Percentiles rank a stretch among this genome's conserved stretches.
Evolutionary conservation across 2,797 vertebrate genomes (phyloP).

Genomic region (Vespertilio murinus): DNA sequence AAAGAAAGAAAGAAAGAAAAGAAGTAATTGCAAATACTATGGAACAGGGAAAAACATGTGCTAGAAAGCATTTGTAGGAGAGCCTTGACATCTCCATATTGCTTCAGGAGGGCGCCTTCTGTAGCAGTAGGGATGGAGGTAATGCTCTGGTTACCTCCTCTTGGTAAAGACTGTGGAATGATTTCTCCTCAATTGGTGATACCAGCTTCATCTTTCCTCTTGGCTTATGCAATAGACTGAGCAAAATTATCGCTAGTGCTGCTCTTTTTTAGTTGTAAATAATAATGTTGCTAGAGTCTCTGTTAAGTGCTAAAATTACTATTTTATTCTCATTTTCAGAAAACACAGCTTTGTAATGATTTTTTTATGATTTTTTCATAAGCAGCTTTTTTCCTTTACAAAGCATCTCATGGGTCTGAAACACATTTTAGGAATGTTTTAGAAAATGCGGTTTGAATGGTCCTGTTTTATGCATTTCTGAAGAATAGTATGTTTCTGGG

Average conservation of each 20-base stretch:
- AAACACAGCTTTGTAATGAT: constrained; percentile 27
- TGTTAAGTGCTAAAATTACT: background rate
- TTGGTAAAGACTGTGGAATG: background rate
- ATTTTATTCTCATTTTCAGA: constrained; percentile 36
- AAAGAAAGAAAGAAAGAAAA: background rate
- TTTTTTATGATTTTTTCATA: background rate
- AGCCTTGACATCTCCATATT: background rate
- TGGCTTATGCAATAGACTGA: background rate
- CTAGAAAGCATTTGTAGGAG: background rate
- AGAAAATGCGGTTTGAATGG: background rate
- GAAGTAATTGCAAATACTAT: background rate
- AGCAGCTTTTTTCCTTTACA: background rate
- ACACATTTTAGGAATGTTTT: background rate
- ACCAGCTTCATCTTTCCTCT: background rate
- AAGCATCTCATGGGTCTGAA: background rate
- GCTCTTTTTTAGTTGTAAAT: constrained; percentile 33
- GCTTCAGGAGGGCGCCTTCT: background rate
- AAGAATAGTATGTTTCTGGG: background rate
- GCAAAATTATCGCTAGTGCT: background rate
- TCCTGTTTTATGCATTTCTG: background rate
- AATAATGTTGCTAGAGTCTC: background rate
- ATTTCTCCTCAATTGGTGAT: background rate
- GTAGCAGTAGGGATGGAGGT: background rate
- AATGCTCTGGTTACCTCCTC: background rate
- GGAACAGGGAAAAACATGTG: background rate